Evolutionary conservation across 2,113 vertebrate genomes (phyloP), one percentile per base, ranked within the genome.

Genomic region (Holacanthus passer): DNA sequence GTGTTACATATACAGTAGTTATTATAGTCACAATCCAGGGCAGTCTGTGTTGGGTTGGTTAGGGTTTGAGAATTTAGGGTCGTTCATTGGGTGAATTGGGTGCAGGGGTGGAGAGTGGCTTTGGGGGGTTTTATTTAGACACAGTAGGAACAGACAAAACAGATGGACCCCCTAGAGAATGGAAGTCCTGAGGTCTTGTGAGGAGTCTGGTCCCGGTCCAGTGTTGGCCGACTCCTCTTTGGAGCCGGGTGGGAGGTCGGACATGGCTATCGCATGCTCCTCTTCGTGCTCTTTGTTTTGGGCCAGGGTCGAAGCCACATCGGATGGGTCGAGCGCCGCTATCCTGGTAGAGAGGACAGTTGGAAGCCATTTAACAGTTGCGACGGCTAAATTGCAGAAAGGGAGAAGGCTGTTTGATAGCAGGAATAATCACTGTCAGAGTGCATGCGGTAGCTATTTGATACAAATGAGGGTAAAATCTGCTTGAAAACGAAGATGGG

Each of bases 131-230:
- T 53, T 22, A 52, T 84, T 78, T 52, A 53, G 68, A 37, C 24
- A 65, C 32, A 76, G 48, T 20, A 50, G 22, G 14, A 47, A 82
- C 41, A 68, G 63, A 73, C 0, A 63, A 45, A 84, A 79, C 73
- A 48, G 32, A 31, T 16, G 8, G 47, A 59, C 4, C 43, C 43
- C 52, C 77, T 89, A 94, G 70, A 93, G 86, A 65, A 79, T 86
- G 29, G 87, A 92, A 74, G 88, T 92, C 89, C 87, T 89, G 48
- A 82, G 64, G 73, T 91, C 91, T 85, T 81, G 85, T 78, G 87
- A 90, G 31, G 85, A 88, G 27, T 91, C 86, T 52, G 67, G 77
- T 82, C 69, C 81, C 1, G 67, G 39, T 77, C 84, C 83, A 68
- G 39, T 13, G 58, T 53, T 82, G 79, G 69, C 45, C 1, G 58